phyloP scores from a whole-genome alignment of 2,888 invertebrate genomes.

The Drosophila putrida region DNA sequence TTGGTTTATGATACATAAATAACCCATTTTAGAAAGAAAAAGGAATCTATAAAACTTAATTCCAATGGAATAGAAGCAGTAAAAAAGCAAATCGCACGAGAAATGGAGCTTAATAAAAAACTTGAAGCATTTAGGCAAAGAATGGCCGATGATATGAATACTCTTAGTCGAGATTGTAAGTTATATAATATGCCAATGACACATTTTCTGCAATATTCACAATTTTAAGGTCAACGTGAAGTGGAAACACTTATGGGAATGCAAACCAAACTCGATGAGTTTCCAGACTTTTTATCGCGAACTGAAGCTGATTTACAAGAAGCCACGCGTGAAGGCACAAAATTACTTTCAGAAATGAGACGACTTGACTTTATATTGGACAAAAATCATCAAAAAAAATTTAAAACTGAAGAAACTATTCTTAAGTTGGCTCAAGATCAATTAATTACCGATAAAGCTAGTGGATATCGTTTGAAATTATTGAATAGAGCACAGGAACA shows the following conservation, averaged over 20 bases:
- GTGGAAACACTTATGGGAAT: constrained; percentile 86
- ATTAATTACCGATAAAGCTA: constrained; percentile 89
- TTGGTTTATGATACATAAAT: not conserved
- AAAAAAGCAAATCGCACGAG: constrained; percentile 88
- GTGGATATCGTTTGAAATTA: constrained; percentile 86
- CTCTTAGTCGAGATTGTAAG: constrained; percentile 78
- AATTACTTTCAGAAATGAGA: constrained; percentile 82
- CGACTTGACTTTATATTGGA: constrained; percentile 85
- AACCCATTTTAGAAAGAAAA: constrained; percentile 86
- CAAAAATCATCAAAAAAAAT: constrained; percentile 86
- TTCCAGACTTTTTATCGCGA: constrained; percentile 87
- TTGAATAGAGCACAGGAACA: constrained; percentile 85
- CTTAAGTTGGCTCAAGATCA: constrained; percentile 89
- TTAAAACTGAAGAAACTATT: constrained; percentile 88
- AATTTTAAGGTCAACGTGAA: constrained; percentile 86
- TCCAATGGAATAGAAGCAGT: constrained; percentile 88
- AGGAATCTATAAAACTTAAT: constrained; percentile 87
- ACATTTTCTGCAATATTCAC: not conserved
- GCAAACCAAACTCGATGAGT: constrained; percentile 87
- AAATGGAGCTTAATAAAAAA: constrained; percentile 89
- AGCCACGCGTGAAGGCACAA: constrained; percentile 85
- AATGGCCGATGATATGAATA: constrained; percentile 86
- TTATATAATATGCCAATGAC: not conserved
- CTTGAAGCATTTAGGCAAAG: constrained; percentile 88
- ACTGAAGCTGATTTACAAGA: constrained; percentile 88